A percentile compares a stretch with the other conserved stretches of the same genome.
phyloP scores from a whole-genome alignment of 2,113 vertebrate genomes.

The Rhineura floridana region DNA sequence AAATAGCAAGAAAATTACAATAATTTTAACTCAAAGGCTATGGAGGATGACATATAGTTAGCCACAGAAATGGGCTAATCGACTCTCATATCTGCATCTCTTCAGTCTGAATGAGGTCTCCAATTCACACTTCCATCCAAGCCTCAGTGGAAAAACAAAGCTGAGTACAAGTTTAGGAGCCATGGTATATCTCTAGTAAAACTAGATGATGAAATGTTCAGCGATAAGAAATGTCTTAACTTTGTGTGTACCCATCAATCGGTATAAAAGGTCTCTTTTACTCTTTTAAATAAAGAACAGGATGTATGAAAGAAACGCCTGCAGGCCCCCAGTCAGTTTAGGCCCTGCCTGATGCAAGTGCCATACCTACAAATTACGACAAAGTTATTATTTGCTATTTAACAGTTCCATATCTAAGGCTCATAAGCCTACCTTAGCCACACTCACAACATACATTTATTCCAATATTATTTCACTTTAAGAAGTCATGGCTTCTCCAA shows the following conservation, averaged over 20 bases:
- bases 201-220: constrained; percentile 1
- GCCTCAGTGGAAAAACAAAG: constrained; percentile 5
- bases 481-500: too few relatives aligned
- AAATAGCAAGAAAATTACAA: neutral
- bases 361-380: neutral
- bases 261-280: neutral
- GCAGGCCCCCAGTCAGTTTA: neutral
- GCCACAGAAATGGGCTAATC: neutral
- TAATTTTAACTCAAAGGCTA: neutral
- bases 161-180: neutral
- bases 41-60: neutral
- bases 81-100: neutral
- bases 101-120: neutral
- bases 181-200: neutral
- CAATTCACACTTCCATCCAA: neutral
- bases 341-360: neutral
- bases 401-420: neutral
- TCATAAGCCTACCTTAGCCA: neutral
- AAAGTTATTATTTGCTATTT: neutral
- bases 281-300: neutral
- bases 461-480: too few relatives aligned
- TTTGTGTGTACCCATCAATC: neutral
- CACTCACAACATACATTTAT: too few relatives aligned
- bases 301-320: neutral
- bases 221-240: neutral